A percentile compares a stretch with the other conserved stretches of the same genome.
Evolutionary conservation across 1,140 invertebrate species (phyloP).

Genomic region (Drosophila kanapiae): DNA sequence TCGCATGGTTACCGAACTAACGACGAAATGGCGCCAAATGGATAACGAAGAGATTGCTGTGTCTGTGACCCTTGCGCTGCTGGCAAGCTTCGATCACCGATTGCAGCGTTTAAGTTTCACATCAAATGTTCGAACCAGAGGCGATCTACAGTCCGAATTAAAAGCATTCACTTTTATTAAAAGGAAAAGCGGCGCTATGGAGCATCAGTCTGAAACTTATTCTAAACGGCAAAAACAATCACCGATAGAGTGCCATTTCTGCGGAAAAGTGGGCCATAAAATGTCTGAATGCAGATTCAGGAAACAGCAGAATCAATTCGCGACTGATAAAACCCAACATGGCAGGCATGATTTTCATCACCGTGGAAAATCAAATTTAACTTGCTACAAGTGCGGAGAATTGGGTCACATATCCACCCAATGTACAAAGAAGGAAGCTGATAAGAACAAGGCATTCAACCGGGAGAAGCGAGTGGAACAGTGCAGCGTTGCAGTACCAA

Average conservation of each 20-base stretch:
- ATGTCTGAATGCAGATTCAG: conserved; percentile 15
- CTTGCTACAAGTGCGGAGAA: conserved; percentile 18
- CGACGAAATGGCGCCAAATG: conserved; percentile 31
- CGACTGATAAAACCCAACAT: no score
- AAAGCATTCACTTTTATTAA: conserved; percentile 28
- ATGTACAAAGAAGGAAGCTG: conserved; percentile 16
- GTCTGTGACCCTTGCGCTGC: conserved; percentile 18
- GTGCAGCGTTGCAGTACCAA: conserved; percentile 25
- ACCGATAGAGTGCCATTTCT: conserved; percentile 35
- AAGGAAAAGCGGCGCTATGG: conserved; percentile 25
- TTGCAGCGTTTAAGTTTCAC: conserved; percentile 38
- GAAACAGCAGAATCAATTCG: no score
- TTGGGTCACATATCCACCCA: conserved; percentile 30
- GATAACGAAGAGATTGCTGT: conserved; percentile 30
- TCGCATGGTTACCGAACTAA: conserved; percentile 32
- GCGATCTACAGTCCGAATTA: conserved; percentile 17
- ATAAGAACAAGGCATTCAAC: no score
- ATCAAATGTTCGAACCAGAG: conserved; percentile 20
- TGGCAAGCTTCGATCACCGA: conserved; percentile 27
- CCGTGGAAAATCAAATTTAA: conserved; percentile 11
- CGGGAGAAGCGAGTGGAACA: conserved; percentile 28
- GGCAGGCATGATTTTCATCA: not conserved
- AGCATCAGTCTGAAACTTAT: conserved; percentile 26
- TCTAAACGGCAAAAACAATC: conserved; percentile 28
- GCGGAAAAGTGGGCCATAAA: conserved; percentile 29